Base-by-base conservation (phyloP, 2,113 vertebrate genomes). In the Ophthalmolycus amberensis region DNA sequence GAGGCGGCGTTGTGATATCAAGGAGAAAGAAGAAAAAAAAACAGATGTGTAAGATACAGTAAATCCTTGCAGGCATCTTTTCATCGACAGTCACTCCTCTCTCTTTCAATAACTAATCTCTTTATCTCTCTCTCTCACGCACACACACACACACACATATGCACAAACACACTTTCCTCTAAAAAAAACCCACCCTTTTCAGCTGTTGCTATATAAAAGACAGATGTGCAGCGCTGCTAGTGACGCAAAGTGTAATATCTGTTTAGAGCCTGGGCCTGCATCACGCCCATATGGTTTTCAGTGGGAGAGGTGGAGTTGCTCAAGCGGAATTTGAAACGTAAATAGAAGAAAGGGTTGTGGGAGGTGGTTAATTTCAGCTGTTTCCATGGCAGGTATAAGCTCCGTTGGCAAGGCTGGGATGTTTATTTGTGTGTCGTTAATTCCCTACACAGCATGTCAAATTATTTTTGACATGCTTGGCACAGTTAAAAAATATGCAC, bases 311-410 rank as follows among this genome's bases (percentile, higher is more conserved):
- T 67, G 75, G 74, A 83, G 75, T 38, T 16, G 50, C 67, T 83
- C 67, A 77, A 80, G 82, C 3, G 4, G 67, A 65, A 89, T 89
- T 76, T 81, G 34, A 77, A 80, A 82, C 63, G 60, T 87, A 89
- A 91, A 91, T 70, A 83, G 85, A 86, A 88, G 80, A 90, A 89
- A 90, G 84, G 71, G 83, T 85, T 75, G 71, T 80, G 60, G 79
- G 78, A 89, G 78, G 86, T 71, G 63, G 74, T 79, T 87, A 14
- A 82, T 84, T 90, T 85, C 60, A 85, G 69, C 70, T 81, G 80
- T 92, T 87, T 81, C 79, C 71, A 84, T 89, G 79, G 82, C 81
- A 88, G 84, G 85, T 88, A 29, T 29, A 86, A 81, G 84, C 78
- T 77, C 63, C 0, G 12, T 54, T 22, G 5, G 64, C 44, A 63